Evolutionary conservation across 2,113 vertebrate species (phyloP).

Genomic region (Eretmochelys imbricata): DNA sequence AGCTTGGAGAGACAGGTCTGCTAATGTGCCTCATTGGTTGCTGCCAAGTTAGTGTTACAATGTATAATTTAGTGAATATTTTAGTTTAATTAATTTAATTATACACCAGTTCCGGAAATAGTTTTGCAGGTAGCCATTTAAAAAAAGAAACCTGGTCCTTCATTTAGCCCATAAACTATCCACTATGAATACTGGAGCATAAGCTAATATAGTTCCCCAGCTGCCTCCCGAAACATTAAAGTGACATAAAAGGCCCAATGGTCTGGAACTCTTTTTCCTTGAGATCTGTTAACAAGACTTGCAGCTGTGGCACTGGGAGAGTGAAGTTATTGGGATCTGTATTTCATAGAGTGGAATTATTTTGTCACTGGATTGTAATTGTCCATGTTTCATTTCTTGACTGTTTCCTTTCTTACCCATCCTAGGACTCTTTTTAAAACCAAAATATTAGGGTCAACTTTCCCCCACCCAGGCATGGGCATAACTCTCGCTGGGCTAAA

Average conservation of each 20-base stretch:
- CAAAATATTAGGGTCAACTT: background rate
- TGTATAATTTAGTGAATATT: constrained; percentile 24
- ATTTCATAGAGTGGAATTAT: constrained; percentile 1
- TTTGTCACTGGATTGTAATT: background rate
- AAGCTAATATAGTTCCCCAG: constrained; percentile 55
- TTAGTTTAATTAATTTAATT: constrained; percentile 37
- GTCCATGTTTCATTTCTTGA: background rate
- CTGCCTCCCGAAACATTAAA: constrained; percentile 68
- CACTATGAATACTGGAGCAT: constrained; percentile 14
- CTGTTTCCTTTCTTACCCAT: background rate
- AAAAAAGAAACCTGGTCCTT: constrained; percentile 21
- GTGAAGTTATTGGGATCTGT: background rate
- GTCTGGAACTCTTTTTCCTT: constrained; percentile 61
- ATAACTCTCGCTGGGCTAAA: background rate
- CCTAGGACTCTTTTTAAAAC: background rate
- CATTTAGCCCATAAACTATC: constrained; percentile 44
- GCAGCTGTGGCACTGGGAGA: background rate
- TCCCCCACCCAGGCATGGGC: background rate
- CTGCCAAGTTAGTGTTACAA: constrained; percentile 20
- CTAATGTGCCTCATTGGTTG: background rate
- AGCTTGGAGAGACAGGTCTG: background rate
- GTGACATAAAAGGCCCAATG: constrained; percentile 60
- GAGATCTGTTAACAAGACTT: constrained; percentile 30
- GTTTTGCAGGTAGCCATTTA: constrained; percentile 12
- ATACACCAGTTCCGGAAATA: background rate